phyloP scores from a whole-genome alignment of 2,113 vertebrate species.

The Gadus chalcogrammus region DNA sequence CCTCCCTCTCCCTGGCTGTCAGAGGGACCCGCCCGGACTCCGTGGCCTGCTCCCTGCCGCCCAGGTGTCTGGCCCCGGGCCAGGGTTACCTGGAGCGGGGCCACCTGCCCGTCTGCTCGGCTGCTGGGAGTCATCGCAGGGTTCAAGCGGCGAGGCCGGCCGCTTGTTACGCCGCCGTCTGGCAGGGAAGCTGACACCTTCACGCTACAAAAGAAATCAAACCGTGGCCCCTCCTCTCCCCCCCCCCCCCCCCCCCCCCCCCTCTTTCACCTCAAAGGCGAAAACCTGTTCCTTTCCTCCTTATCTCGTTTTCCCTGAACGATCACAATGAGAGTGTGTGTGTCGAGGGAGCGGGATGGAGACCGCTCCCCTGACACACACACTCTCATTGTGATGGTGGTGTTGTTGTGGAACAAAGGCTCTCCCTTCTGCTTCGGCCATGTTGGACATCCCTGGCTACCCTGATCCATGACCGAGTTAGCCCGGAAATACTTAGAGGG shows the following conservation, averaged over 20 bases:
- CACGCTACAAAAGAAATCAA: neutral
- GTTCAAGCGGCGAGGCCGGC: constrained; percentile 32
- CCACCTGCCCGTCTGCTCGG: constrained; percentile 40
- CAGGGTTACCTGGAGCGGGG: constrained; percentile 36
- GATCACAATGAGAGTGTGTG: constrained; percentile 5
- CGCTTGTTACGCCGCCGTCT: constrained; percentile 45
- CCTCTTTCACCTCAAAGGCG: neutral
- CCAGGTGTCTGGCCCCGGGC: constrained; percentile 37
- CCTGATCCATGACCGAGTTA: too few species aligned
- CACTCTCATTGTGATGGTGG: too few species aligned
- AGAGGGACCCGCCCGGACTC: constrained; percentile 7
- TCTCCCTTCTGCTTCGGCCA: too few species aligned
- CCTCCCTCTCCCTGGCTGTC: neutral
- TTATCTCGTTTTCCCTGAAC: neutral
- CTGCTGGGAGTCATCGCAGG: constrained; percentile 8
- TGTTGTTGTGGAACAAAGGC: too few species aligned
- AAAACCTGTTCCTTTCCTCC: constrained; percentile 8
- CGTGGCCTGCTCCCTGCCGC: neutral
- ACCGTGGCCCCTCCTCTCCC: neutral
- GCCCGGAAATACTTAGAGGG: too few species aligned
- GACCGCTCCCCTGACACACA: constrained; percentile 8
- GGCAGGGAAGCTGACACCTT: constrained; percentile 33
- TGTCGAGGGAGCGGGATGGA: constrained; percentile 22
- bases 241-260: neutral
- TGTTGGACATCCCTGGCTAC: too few species aligned